Base-by-base conservation (phyloP, 2,113 vertebrate species). In the Mastomys natalensis region DNA sequence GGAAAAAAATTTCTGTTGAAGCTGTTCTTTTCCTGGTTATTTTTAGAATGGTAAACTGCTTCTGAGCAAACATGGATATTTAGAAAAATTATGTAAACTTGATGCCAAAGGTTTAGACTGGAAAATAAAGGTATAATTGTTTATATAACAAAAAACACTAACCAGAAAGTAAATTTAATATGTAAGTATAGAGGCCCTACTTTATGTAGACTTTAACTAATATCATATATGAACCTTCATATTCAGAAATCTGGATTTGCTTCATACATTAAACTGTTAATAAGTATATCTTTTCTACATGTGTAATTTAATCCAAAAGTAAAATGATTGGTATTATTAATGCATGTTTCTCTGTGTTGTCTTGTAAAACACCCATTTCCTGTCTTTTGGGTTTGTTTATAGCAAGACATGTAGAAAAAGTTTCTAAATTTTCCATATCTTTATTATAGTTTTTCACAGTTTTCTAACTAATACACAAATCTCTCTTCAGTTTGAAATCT, bases 261-360 rank as follows among this genome's bases (percentile, higher is more conserved):
- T 99, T 99, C 98, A 99, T 99, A 99, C 98, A 99, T 99, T 99
- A 99, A 99, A 99, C 98, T 99, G 98, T 99, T 99, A 99, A 98
- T 99, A 98, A 99, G 98, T 98, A 98, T 98, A 98, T 98, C 97
- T 97, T 98, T 98, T 98, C 98, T 98, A 97, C 97, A 98, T 97
- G 98, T 98, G 97, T 98, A 98, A 98, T 98, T 98, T 98, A 98
- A 98, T 94, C 97, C 97, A 94, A 72, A 92, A 77, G 96, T 95
- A 93, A 97, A 94, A 89, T 55, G 81, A 80, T 40, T 96, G 97
- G 94, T 86, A 90, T 98, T 98, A 93, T 96, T 87, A 95, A 87
- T 92, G 91, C 81, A 4, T 34, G 43, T 96, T 96, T 91, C 70
- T 96, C 66, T 58, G 81, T 5, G 37, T 92, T 77, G 78, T 95